phyloP scores from a whole-genome alignment of 2,888 invertebrate species.

The Archips xylosteana region DNA sequence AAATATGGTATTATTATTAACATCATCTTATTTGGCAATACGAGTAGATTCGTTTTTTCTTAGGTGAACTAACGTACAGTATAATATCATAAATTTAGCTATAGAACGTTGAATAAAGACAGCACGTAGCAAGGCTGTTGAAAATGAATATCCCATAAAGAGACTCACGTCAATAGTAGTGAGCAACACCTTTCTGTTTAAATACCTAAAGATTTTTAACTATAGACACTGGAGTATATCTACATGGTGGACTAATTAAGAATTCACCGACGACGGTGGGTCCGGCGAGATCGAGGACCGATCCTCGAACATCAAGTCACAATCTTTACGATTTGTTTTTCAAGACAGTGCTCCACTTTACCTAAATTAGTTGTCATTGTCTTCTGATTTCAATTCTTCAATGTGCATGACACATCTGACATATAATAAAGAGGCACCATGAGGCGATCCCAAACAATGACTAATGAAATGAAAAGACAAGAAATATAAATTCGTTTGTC shows the following conservation, averaged over 20 bases:
- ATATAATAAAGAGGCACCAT: conserved; percentile 38
- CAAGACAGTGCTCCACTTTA: not conserved
- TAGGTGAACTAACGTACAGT: not conserved
- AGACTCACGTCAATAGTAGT: too few relatives aligned
- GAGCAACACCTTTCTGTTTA: too few relatives aligned
- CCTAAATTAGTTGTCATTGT: not conserved
- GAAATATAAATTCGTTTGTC: not conserved
- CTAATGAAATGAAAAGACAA: conserved; percentile 8
- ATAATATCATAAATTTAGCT: not conserved
- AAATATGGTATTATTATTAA: conserved; percentile 52
- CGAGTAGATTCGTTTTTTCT: not conserved
- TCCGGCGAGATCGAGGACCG: too few relatives aligned
- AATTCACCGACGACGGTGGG: too few relatives aligned
- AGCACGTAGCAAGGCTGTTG: not conserved
- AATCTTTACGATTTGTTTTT: not conserved
- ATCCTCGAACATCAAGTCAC: too few relatives aligned
- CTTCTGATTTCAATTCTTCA: conserved; percentile 2
- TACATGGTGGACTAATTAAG: too few relatives aligned
- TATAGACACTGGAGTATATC: too few relatives aligned
- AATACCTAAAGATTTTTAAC: too few relatives aligned
- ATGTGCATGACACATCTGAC: conserved; percentile 20
- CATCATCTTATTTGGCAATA: not conserved
- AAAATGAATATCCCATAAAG: not conserved
- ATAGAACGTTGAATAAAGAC: not conserved
- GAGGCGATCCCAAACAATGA: conserved; percentile 32